These are phyloP conservation scores for Dinocampus coccinellae DNA, from an alignment of 2,888 invertebrate species.

Conservation along the genomic window DNA sequence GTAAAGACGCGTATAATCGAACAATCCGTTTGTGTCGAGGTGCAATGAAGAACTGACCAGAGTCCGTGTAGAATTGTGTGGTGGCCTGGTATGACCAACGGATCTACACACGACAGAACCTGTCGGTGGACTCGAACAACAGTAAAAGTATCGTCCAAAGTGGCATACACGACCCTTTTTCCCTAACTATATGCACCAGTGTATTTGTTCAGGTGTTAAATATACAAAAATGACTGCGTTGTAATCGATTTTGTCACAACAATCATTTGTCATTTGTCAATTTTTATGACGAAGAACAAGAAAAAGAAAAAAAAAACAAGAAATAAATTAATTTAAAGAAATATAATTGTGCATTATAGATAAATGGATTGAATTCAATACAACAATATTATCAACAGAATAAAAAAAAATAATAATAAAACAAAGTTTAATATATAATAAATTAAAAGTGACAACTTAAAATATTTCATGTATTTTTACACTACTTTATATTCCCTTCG, in stretches of 20 bases:
- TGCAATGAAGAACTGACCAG: constrained; percentile 32
- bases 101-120: constrained; percentile 30
- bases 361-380: not conserved
- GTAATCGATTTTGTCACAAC: constrained; percentile 10
- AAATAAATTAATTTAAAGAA: too few relatives aligned
- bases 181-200: not conserved
- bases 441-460: not conserved
- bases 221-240: constrained; percentile 16
- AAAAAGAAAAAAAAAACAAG: too few relatives aligned
- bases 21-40: constrained; percentile 27
- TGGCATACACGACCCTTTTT: constrained; percentile 5
- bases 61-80: too few relatives aligned
- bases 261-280: constrained; percentile 13
- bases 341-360: too few relatives aligned
- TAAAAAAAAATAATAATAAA: too few relatives aligned
- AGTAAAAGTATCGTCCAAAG: constrained; percentile 34
- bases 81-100: constrained; percentile 23
- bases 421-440: too few relatives aligned
- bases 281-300: too few relatives aligned
- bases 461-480: not conserved
- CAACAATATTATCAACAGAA: too few relatives aligned
- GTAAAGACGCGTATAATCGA: too few relatives aligned
- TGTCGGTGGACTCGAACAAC: constrained; percentile 17
- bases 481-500: not conserved
- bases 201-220: constrained; percentile 30